These are phyloP conservation scores for Pseudomyrmex dendroicus DNA, from an alignment of 1,140 invertebrate genomes.

Conservation along the genomic window DNA sequence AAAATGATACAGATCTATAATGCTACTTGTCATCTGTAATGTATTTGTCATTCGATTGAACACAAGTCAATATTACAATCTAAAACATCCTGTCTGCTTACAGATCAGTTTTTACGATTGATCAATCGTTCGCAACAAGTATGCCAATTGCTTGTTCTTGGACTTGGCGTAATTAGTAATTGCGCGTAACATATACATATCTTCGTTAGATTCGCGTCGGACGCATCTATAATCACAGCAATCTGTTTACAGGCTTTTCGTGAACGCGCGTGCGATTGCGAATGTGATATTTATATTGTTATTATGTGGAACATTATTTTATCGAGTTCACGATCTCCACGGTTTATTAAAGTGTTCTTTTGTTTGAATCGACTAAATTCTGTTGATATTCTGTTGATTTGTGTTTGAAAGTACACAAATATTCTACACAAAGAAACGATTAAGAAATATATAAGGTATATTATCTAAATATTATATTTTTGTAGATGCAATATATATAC, in stretches of 20 bases:
- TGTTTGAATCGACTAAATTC: not conserved
- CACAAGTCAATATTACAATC: constrained; percentile 39
- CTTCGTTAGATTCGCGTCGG: constrained; percentile 26
- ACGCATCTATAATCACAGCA: not conserved
- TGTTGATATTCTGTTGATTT: not conserved
- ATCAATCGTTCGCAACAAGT: constrained; percentile 44
- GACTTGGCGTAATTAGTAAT: constrained; percentile 53
- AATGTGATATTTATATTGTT: constrained; percentile 20
- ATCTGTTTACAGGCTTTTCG: constrained; percentile 35
- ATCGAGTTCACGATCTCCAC: constrained; percentile 16
- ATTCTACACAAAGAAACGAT: no score
- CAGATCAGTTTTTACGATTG: not conserved
- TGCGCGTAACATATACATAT: constrained; percentile 21
- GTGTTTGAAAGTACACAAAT: no score
- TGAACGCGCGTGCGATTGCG: not conserved
- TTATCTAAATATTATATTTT: no score
- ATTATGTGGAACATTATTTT: constrained; percentile 8
- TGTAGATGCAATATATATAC: no score
- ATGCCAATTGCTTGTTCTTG: constrained; percentile 4
- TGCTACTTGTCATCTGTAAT: no score
- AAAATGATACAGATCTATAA: no score
- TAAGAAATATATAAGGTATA: not conserved
- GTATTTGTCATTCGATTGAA: not conserved
- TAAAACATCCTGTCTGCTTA: not conserved
- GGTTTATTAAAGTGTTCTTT: not conserved